Percentiles rank a stretch among this genome's conserved stretches.
Evolutionary conservation across 2,888 invertebrate species (phyloP).

Genomic region (Lathronympha strigana): DNA sequence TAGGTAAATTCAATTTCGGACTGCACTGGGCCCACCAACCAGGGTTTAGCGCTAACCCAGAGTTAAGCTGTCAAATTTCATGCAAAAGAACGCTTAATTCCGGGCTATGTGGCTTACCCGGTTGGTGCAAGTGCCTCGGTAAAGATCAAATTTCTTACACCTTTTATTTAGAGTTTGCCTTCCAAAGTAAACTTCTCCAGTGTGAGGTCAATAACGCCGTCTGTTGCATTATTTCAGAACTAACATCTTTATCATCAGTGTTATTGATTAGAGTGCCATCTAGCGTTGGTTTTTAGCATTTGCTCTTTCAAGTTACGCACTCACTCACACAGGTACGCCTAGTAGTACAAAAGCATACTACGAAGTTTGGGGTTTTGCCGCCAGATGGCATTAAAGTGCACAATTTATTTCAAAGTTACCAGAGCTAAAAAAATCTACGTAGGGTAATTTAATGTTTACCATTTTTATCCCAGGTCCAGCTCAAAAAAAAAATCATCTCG

Average conservation of each 20-base stretch:
- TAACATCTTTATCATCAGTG: background rate
- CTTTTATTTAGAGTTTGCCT: no score
- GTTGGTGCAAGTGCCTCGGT: no score
- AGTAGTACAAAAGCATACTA: background rate
- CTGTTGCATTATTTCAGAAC: background rate
- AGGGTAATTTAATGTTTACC: background rate
- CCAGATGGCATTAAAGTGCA: constrained; percentile 8
- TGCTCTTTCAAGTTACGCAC: background rate
- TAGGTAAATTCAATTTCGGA: no score
- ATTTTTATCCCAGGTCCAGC: background rate
- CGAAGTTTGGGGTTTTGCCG: background rate
- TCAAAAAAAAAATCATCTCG: no score
- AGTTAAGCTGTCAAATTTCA: no score
- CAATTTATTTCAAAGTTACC: background rate
- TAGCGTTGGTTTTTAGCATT: background rate
- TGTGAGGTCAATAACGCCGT: constrained; percentile 41
- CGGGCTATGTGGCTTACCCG: no score
- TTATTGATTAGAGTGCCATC: background rate
- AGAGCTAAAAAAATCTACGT: background rate
- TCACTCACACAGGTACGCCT: no score
- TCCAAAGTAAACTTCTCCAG: background rate
- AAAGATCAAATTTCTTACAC: no score
- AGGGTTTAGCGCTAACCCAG: no score
- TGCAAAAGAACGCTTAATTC: no score
- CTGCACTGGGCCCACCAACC: no score